Evolutionary conservation across 2,797 vertebrate genomes (phyloP), one percentile per base, ranked within the genome.

Genomic region (Coracias cyanogaster): DNA sequence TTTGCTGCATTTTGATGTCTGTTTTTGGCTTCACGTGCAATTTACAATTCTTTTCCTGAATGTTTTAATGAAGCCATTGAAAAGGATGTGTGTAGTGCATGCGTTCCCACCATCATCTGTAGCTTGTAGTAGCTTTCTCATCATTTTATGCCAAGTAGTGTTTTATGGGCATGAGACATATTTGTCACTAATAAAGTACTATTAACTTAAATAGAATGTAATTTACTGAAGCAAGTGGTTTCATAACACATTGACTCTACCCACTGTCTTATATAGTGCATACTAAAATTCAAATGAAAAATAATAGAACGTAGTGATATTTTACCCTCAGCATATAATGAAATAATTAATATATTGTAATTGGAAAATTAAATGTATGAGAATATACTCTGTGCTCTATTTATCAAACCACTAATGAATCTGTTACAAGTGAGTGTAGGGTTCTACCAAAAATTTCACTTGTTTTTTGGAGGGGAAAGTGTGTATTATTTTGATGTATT

Each of bases 61-160:
- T 97, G 97, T 98, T 97, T 97, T 96, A 96, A 97, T 98, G 98
- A 98, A 98, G 97, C 97, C 97, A 82, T 97, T 97, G 93, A 96
- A 96, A 97, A 97, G 97, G 97, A 94, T 97, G 55, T 95, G 93
- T 92, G 85, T 97, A 96, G 96, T 98, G 98, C 98, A 98, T 98
- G 98, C 69, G 2, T 97, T 97, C 91, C 96, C 98, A 91, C 97
- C 90, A 89, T 94, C 98, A 98, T 97, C 94, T 95, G 60, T 95
- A 98, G 98, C 98, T 98, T 98, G 96, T 97, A 98, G 96, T 97
- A 98, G 97, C 98, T 98, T 97, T 92, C 69, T 98, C 94, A 98
- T 98, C 95, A 97, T 98, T 97, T 97, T 95, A 97, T 97, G 97
- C 96, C 96, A 81, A 97, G 95, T 97, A 97, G 93, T 97, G 89